These are phyloP conservation scores for Oncorhynchus gorbuscha DNA, from an alignment of 2,113 vertebrate species.

Conservation along the genomic window DNA sequence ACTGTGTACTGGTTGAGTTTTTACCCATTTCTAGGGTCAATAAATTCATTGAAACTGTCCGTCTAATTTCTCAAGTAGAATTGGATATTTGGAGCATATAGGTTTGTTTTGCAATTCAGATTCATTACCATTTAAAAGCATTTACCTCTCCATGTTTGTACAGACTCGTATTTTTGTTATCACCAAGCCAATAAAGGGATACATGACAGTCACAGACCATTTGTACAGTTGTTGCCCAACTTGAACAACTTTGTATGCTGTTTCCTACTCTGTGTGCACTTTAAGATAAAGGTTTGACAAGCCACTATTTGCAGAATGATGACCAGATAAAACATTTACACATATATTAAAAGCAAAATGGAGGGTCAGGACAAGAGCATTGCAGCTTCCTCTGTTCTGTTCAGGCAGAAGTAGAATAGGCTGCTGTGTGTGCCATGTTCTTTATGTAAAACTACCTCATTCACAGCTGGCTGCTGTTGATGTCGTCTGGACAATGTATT, in stretches of 20 bases:
- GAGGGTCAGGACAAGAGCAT: too few species aligned
- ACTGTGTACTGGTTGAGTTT: constrained; percentile 36
- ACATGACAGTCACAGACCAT: background rate
- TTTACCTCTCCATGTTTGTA: too few species aligned
- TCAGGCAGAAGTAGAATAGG: background rate
- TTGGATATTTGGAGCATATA: background rate
- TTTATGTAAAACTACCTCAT: background rate
- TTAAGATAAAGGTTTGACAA: background rate
- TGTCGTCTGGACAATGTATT: background rate
- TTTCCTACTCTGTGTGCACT: background rate
- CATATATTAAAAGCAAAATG: background rate
- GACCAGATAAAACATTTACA: background rate
- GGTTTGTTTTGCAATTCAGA: background rate
- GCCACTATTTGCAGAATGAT: background rate
- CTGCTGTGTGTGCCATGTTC: background rate
- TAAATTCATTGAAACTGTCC: constrained; percentile 63
- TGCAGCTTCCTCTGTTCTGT: background rate
- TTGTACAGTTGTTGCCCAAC: background rate
- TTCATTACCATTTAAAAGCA: background rate
- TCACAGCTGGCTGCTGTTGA: background rate
- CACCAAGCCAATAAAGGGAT: background rate
- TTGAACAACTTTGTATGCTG: background rate
- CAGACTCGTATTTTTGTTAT: background rate
- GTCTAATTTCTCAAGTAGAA: background rate
- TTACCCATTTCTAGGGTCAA: constrained; percentile 56